These are phyloP conservation scores for Motacilla alba DNA, from an alignment of 2,113 vertebrate species.

Conservation along the genomic window DNA sequence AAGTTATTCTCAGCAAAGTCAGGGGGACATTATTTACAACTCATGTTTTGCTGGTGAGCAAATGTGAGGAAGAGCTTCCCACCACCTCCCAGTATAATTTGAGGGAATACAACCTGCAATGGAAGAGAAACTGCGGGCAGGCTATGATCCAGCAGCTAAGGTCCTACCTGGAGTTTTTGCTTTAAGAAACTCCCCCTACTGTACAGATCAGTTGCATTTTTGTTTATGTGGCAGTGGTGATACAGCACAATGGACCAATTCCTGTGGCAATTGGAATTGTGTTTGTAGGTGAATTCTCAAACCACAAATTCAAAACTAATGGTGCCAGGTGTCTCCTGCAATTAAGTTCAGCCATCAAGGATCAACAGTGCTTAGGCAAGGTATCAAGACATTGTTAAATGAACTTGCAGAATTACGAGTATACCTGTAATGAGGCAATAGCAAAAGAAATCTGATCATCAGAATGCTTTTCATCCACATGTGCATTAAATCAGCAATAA, in stretches of 20 bases:
- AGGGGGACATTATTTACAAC: not conserved
- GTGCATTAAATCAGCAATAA: not conserved
- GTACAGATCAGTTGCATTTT: not conserved
- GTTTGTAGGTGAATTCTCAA: slow-evolving; percentile 10
- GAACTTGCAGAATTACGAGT: not conserved
- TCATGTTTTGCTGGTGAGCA: not conserved
- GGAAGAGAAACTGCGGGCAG: not conserved
- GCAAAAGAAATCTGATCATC: not conserved
- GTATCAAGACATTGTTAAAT: not conserved
- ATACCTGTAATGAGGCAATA: not conserved
- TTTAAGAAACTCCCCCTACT: not conserved
- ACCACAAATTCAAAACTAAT: not conserved
- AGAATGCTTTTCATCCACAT: not conserved
- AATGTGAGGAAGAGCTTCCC: not conserved
- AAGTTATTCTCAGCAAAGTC: not conserved
- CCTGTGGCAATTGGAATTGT: not conserved
- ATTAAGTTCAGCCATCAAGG: not conserved
- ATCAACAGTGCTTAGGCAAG: not conserved
- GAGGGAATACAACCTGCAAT: not conserved
- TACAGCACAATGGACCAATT: not conserved
- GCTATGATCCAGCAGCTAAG: not conserved
- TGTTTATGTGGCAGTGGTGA: not conserved
- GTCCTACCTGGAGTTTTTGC: not conserved
- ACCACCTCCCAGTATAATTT: not conserved
- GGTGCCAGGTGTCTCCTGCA: not conserved